phyloP scores from a whole-genome alignment of 2,888 invertebrate genomes.

The Steinernema carpocapsae region DNA sequence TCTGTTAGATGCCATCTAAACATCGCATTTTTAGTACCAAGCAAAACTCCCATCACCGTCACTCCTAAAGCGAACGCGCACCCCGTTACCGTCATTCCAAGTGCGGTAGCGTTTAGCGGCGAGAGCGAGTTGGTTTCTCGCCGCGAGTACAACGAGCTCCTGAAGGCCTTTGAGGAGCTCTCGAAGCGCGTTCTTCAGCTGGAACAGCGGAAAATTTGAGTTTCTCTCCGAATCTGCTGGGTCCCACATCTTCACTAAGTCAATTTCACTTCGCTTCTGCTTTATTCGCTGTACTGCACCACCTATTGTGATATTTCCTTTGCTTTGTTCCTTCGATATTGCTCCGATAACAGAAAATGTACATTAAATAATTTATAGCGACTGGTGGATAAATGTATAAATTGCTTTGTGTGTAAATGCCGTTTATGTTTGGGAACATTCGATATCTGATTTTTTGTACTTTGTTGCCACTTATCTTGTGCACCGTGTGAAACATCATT shows the following conservation, averaged over 20 bases:
- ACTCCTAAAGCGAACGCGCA: neutral
- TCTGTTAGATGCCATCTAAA: neutral
- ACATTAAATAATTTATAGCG: too few species aligned
- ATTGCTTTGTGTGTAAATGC: too few species aligned
- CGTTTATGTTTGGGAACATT: too few species aligned
- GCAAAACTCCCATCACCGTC: neutral
- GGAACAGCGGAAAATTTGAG: neutral
- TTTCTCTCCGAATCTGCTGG: neutral
- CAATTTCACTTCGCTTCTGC: constrained; percentile 11
- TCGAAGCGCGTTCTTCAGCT: neutral
- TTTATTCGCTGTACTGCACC: neutral
- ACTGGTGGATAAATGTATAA: too few species aligned
- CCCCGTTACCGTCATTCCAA: neutral
- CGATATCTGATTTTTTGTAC: too few species aligned
- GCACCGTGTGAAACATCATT: too few species aligned
- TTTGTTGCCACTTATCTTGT: too few species aligned
- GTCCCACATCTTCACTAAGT: constrained; percentile 12
- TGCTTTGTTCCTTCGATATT: neutral
- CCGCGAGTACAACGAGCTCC: constrained; percentile 12
- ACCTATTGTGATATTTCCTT: too few species aligned
- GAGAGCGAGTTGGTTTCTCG: constrained; percentile 13
- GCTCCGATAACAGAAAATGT: too few species aligned
- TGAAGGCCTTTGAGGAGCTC: constrained; percentile 7
- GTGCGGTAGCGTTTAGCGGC: neutral
- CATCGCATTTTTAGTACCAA: neutral